Conservation (phyloP, 2,888 invertebrate species). For the Xylota sylvarum region DNA sequence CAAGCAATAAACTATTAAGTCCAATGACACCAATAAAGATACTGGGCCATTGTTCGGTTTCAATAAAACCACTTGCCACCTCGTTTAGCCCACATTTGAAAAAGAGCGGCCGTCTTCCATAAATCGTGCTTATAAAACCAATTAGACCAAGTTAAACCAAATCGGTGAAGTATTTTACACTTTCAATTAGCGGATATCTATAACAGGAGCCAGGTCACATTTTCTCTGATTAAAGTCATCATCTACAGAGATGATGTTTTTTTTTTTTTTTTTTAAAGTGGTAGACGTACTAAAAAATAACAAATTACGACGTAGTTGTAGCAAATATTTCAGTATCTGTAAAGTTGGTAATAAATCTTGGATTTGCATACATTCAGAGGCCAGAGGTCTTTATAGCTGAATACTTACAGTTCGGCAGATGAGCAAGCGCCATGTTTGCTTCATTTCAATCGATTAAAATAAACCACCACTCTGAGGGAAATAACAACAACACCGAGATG, state of each 20-base stretch:
- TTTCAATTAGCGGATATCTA: slow-evolving; percentile 20
- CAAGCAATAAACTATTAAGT: slow-evolving; percentile 2
- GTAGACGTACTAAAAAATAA: slow-evolving; percentile 22
- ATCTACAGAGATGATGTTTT: neutral
- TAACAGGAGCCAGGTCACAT: neutral
- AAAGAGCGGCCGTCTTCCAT: neutral
- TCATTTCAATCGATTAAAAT: slow-evolving; percentile 1
- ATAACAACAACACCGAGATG: slow-evolving; percentile 25
- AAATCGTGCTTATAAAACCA: slow-evolving; percentile 23
- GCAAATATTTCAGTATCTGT: slow-evolving; percentile 23
- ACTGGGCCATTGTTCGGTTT: neutral
- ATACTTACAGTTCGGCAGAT: slow-evolving; percentile 35
- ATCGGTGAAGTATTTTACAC: slow-evolving; percentile 16
- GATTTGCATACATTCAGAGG: slow-evolving; percentile 21
- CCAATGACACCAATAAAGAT: neutral
- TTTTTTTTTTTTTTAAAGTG: slow-evolving; percentile 4
- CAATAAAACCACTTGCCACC: slow-evolving; percentile 18
- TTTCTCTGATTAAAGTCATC: slow-evolving; percentile 8
- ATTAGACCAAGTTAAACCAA: slow-evolving; percentile 43
- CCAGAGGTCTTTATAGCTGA: slow-evolving; percentile 23
- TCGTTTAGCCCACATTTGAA: slow-evolving; percentile 22
- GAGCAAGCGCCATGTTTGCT: slow-evolving; percentile 29
- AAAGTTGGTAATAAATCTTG: slow-evolving; percentile 34
- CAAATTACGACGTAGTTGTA: slow-evolving; percentile 35
- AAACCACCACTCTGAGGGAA: neutral